A percentile compares a stretch with the other conserved stretches of the same genome.
These are phyloP conservation scores for Dryobotodes eremita DNA, from an alignment of 2,888 invertebrate species.

Conservation along the genomic window DNA sequence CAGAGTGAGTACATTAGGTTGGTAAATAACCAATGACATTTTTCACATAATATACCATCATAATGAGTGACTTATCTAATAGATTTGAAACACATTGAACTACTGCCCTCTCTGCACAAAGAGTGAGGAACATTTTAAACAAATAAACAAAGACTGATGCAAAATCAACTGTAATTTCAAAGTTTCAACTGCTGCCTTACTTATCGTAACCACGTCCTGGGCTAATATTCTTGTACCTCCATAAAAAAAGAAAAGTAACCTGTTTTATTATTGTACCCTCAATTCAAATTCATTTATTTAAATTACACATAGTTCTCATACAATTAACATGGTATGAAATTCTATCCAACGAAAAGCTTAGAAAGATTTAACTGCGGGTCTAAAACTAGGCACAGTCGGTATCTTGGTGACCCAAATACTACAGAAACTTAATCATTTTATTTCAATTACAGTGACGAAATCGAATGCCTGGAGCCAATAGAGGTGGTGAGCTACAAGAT, in stretches of 20 bases:
- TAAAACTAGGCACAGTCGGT: neutral
- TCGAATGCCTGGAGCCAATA: constrained; percentile 97
- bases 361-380: neutral
- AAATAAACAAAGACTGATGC: no score
- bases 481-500: constrained; percentile 98
- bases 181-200: no score
- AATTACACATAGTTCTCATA: no score
- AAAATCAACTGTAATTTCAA: no score
- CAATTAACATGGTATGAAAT: no score
- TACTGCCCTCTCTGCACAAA: no score
- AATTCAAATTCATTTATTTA: neutral
- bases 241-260: no score
- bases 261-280: neutral
- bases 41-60: neutral
- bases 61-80: neutral
- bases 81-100: no score
- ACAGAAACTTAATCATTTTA: neutral
- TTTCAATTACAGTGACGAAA: constrained; percentile 91
- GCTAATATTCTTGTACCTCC: no score
- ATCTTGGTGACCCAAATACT: neutral
- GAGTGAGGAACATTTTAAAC: no score
- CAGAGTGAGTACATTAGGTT: no score
- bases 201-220: no score
- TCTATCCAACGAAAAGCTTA: neutral
- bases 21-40: neutral